These are phyloP conservation scores for Hydrozoanthus tunicans DNA, from an alignment of 64 coral and sea anemone genomes.

Conservation along the genomic window DNA sequence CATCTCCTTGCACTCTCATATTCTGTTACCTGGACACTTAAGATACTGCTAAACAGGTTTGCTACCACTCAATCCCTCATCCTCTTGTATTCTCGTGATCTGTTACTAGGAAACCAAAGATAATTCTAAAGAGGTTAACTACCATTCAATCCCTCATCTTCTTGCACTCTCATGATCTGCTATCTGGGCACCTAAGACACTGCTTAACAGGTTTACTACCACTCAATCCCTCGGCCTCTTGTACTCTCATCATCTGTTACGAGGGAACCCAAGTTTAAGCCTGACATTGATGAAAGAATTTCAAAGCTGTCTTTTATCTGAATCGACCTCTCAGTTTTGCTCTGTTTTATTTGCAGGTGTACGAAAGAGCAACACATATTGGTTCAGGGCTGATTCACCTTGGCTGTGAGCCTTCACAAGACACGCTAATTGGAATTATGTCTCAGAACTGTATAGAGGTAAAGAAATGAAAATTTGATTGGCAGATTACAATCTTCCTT, in stretches of 20 bases:
- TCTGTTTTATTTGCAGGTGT: slow-evolving; percentile 47
- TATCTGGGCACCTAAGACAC: too few species aligned
- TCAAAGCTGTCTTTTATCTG: too few species aligned
- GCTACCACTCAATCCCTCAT: too few species aligned
- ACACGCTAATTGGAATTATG: slow-evolving; percentile 78
- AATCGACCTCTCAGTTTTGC: too few species aligned
- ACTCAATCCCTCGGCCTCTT: too few species aligned
- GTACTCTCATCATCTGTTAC: neutral
- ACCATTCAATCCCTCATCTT: too few species aligned
- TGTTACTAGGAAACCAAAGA: too few species aligned
- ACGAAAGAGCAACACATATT: slow-evolving; percentile 45
- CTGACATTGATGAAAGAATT: too few species aligned
- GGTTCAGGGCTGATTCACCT: slow-evolving; percentile 65
- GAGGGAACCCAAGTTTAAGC: too few species aligned
- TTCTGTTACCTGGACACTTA: neutral
- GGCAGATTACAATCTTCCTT: neutral
- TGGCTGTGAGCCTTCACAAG: slow-evolving; percentile 75
- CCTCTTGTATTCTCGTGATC: too few species aligned
- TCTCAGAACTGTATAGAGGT: slow-evolving; percentile 77
- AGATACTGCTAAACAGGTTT: neutral
- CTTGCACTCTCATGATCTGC: neutral
- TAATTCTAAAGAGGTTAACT: slow-evolving; percentile 43
- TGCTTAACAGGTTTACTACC: slow-evolving; percentile 17
- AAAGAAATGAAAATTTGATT: neutral
- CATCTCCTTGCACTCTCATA: too few species aligned